phyloP scores from a whole-genome alignment of 1,140 invertebrate species.

The Metaphire vulgaris region DNA sequence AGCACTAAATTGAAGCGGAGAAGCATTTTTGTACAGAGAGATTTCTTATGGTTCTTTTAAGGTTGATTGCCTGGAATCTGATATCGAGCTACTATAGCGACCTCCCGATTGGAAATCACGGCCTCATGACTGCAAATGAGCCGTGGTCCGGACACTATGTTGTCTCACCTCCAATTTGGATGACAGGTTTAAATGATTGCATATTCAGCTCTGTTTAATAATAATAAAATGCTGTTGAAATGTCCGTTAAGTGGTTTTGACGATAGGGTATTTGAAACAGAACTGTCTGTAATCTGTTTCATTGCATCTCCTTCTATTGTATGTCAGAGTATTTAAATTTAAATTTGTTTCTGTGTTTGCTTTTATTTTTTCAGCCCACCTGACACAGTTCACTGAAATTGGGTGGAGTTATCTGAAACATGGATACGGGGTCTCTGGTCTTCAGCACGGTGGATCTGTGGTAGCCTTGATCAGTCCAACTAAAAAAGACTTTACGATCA shows the following conservation, averaged over 20 bases:
- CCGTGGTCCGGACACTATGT: conserved; percentile 33
- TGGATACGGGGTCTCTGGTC: conserved; percentile 27
- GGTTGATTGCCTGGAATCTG: conserved; percentile 32
- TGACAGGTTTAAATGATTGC: too few relatives aligned
- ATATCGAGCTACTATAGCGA: conserved; percentile 26
- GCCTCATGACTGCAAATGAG: conserved; percentile 32
- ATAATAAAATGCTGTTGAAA: too few relatives aligned
- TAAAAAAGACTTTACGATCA: conserved; percentile 31
- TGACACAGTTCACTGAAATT: conserved; percentile 32
- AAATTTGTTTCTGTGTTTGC: neutral
- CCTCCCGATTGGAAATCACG: conserved; percentile 15
- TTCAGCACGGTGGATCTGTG: conserved; percentile 29
- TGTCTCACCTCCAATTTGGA: conserved; percentile 24
- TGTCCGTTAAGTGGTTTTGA: too few relatives aligned
- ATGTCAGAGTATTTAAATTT: too few relatives aligned
- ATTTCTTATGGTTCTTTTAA: too few relatives aligned
- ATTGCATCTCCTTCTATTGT: too few relatives aligned
- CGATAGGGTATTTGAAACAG: too few relatives aligned
- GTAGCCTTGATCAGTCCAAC: conserved; percentile 27
- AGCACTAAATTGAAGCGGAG: too few relatives aligned
- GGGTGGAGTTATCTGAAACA: conserved; percentile 32
- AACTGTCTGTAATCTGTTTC: too few relatives aligned
- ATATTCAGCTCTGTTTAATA: too few relatives aligned
- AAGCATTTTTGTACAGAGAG: too few relatives aligned
- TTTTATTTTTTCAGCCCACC: conserved; percentile 30